A percentile compares a stretch with the other conserved stretches of the same genome.
Conservation (phyloP, 2,888 invertebrate genomes). For the Lepidonotus clava region DNA sequence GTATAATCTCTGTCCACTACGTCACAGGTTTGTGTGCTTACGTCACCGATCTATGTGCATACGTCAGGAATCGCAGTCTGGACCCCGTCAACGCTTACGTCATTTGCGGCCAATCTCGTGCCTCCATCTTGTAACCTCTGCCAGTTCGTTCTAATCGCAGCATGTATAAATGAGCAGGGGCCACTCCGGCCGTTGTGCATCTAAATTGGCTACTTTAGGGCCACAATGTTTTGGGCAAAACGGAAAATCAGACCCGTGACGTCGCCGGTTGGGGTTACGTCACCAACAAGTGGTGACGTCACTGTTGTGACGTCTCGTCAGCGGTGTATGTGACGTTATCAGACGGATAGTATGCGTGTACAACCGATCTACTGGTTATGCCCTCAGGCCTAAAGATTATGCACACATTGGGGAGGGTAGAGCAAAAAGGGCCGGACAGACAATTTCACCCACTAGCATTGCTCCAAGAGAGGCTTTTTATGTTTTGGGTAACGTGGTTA, state of each 20-base stretch:
- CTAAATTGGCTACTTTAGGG: slow-evolving; percentile 33
- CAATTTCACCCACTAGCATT: too few species aligned
- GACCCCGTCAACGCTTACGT: neutral
- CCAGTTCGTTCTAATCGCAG: neutral
- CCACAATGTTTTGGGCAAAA: neutral
- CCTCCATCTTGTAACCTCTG: slow-evolving; percentile 18
- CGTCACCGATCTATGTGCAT: neutral
- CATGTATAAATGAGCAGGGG: neutral
- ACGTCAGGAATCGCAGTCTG: neutral
- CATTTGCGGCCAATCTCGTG: neutral
- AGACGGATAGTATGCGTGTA: neutral
- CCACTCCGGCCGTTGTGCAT: neutral
- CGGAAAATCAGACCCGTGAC: neutral
- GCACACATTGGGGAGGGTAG: too few species aligned
- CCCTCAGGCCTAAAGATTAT: too few species aligned
- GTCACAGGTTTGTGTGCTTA: neutral
- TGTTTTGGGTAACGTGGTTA: too few species aligned
- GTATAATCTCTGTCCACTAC: slow-evolving; percentile 22
- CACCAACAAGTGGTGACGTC: slow-evolving; percentile 40
- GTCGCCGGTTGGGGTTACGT: neutral
- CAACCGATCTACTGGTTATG: neutral
- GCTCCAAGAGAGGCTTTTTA: too few species aligned
- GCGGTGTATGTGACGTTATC: neutral
- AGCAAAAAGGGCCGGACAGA: too few species aligned
- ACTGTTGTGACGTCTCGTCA: neutral